Conservation (phyloP, 2,888 invertebrate species). For the Phyto melanocephala region DNA sequence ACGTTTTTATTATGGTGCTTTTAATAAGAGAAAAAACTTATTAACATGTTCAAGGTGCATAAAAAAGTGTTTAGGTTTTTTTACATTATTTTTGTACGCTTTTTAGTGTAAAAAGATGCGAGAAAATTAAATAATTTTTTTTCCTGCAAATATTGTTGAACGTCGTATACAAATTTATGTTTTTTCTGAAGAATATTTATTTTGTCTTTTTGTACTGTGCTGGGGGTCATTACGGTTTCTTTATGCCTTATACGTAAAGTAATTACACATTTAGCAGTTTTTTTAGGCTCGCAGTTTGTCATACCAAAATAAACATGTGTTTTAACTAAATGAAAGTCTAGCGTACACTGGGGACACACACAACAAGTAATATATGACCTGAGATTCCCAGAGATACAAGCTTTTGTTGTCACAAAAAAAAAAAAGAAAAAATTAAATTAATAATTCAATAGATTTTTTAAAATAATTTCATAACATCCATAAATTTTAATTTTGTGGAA, state of each 20-base stretch:
- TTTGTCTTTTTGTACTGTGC: neutral
- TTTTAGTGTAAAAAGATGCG: neutral
- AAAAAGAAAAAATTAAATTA: too few species aligned
- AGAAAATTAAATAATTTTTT: neutral
- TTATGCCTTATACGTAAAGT: constrained; percentile 16
- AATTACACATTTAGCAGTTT: constrained; percentile 35
- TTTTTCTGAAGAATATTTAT: constrained; percentile 21
- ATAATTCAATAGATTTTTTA: too few species aligned
- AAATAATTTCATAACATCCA: too few species aligned
- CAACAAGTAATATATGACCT: too few species aligned
- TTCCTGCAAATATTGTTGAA: constrained; percentile 2
- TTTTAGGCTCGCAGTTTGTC: neutral
- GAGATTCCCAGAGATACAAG: too few species aligned
- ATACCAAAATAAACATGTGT: constrained; percentile 2
- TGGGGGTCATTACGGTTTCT: constrained; percentile 30
- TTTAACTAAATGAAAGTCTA: neutral
- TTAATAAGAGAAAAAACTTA: neutral
- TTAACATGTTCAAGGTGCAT: constrained; percentile 23
- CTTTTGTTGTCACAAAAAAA: too few species aligned
- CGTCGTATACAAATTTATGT: neutral
- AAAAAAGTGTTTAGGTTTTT: neutral
- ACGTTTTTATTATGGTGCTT: neutral
- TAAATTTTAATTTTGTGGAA: too few species aligned
- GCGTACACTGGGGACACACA: neutral
- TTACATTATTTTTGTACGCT: neutral